Conservation (phyloP, 2,113 vertebrate genomes). For the zebrafish (Danio rerio) region DNA sequence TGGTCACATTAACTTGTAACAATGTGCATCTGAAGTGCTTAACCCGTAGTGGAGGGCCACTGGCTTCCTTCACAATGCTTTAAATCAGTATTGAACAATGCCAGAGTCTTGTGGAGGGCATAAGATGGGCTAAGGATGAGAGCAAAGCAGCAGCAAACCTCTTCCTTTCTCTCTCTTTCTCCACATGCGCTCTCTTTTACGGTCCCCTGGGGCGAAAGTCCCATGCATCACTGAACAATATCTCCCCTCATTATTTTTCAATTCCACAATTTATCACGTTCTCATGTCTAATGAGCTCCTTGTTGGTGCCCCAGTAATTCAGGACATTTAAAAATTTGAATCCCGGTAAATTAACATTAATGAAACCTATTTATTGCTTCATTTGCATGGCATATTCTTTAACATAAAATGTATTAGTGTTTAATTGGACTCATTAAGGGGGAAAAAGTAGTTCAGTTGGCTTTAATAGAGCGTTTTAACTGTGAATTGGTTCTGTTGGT, state of each 20-base stretch:
- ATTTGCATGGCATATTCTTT: conserved; percentile 14
- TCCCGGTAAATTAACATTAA: conserved; percentile 20
- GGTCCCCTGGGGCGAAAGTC: conserved; percentile 1
- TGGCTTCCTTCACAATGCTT: conserved; percentile 65
- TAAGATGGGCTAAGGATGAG: not conserved
- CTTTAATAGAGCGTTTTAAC: conserved; percentile 14
- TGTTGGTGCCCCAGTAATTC: conserved; percentile 23
- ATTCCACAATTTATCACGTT: conserved; percentile 27
- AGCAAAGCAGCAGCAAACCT: not conserved
- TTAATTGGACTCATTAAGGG: conserved; percentile 20
- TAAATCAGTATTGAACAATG: conserved; percentile 44
- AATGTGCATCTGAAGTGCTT: conserved; percentile 69
- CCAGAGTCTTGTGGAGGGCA: conserved; percentile 16
- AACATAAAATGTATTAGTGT: conserved; percentile 28
- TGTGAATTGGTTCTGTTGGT: conserved; percentile 4
- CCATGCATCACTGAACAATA: conserved; percentile 35
- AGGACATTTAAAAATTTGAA: conserved; percentile 17
- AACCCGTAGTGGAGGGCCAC: conserved; percentile 50
- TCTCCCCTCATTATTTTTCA: conserved; percentile 36
- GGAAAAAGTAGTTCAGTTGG: not conserved
- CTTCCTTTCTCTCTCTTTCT: not conserved
- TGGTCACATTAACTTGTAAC: conserved; percentile 70
- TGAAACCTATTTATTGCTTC: conserved; percentile 41
- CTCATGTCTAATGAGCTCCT: conserved; percentile 16
- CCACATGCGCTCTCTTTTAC: not conserved